phyloP scores from a whole-genome alignment of 2,888 invertebrate species.

The Hermaeophaga mercurialis region DNA sequence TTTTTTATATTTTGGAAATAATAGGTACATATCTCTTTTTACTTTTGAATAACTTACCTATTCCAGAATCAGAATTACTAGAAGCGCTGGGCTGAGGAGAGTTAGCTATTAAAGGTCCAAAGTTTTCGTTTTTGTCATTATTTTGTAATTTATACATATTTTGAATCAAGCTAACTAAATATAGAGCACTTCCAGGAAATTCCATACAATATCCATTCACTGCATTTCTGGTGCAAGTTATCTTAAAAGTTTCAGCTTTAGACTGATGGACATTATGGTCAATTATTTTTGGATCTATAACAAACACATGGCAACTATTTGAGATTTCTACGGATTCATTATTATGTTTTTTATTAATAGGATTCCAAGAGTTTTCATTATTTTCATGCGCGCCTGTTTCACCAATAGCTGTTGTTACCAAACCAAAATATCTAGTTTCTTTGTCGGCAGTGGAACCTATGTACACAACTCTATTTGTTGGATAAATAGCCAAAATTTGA shows the following conservation, averaged over 20 bases:
- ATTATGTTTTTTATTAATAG: slow-evolving; percentile 41
- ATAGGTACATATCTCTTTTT: too few species aligned
- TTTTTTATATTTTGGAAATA: neutral
- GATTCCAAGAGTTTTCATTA: slow-evolving; percentile 30
- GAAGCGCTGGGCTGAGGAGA: slow-evolving; percentile 89
- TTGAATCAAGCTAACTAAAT: slow-evolving; percentile 72
- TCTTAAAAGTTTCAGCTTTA: slow-evolving; percentile 83
- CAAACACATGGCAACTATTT: slow-evolving; percentile 94
- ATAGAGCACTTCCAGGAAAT: slow-evolving; percentile 86
- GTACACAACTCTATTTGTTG: slow-evolving; percentile 83
- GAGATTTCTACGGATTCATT: slow-evolving; percentile 66
- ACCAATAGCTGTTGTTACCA: slow-evolving; percentile 82
- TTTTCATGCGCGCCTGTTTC: slow-evolving; percentile 47
- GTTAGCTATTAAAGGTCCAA: slow-evolving; percentile 67
- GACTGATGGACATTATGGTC: slow-evolving; percentile 80
- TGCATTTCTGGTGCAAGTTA: slow-evolving; percentile 81
- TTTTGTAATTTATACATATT: slow-evolving; percentile 74
- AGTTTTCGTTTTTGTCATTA: slow-evolving; percentile 50
- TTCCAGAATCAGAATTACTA: slow-evolving; percentile 94
- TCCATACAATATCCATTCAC: slow-evolving; percentile 82
- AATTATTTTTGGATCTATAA: slow-evolving; percentile 84
- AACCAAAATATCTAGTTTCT: slow-evolving; percentile 89
- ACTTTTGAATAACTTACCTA: slow-evolving; percentile 61
- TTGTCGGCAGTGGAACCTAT: slow-evolving; percentile 90
- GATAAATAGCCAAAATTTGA: slow-evolving; percentile 83